Base-by-base conservation (phyloP, 2,113 vertebrate species). In the Variabilichromis moorii region DNA sequence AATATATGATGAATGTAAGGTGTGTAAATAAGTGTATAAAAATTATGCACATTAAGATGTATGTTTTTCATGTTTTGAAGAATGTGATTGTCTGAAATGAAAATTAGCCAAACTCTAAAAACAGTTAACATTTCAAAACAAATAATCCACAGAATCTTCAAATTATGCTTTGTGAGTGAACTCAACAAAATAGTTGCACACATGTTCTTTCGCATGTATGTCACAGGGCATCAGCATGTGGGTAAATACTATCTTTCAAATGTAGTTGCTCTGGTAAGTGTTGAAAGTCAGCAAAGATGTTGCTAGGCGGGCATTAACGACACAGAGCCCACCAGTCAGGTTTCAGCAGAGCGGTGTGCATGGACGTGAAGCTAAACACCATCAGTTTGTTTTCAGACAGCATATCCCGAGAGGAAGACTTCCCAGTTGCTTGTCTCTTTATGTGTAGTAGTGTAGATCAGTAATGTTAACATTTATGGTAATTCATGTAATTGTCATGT, bases 331-430 rank as follows among this genome's bases (percentile, higher is more conserved):
- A 93, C 88, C 86, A 94, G 91, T 92, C 89, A 92, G 90, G 61
- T 83, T 91, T 90, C 88, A 93, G 85, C 87, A 47, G 89, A 88
- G 88, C 86, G 50, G 45, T 63, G 87, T 76, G 91, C 93, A 57
- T 81, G 87, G 81, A 91, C 63, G 57, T 91, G 84, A 94, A 93
- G 91, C 91, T 88, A 90, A 94, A 93, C 89, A 91, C 80, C 87
- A 83, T 92, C 89, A 73, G 87, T 89, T 92, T 93, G 86, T 92
- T 93, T 89, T 79, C 90, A 93, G 92, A 94, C 92, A 91, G 68
- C 81, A 28, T 53, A 53, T 89, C 90, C 90, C 55, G 11, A 71
- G 86, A 91, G 91, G 82, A 76, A 61, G 66, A 57, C 90, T 85
- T 89, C 92, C 73, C 85, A 84, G 88, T 87, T 89, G 88, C 84